Evolutionary conservation across 1,140 invertebrate genomes (phyloP).

Genomic region (Nebria ingens): DNA sequence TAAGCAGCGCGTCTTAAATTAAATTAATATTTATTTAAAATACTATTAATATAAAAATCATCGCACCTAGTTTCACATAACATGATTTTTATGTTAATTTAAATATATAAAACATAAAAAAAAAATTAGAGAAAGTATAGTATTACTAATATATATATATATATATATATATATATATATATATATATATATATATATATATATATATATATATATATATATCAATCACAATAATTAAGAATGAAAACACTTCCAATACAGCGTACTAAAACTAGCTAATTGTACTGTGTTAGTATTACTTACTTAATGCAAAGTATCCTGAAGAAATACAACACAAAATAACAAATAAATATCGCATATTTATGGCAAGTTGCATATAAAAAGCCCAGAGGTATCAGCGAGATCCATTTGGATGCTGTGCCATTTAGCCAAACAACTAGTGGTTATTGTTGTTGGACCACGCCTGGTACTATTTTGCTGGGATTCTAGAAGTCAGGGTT

Average conservation of each 20-base stretch:
- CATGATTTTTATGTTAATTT: neutral
- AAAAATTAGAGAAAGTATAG: too few relatives aligned
- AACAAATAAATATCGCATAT: constrained; percentile 4
- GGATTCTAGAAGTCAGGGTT: neutral
- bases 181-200: too few relatives aligned
- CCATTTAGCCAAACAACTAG: constrained; percentile 6
- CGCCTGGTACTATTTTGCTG: neutral
- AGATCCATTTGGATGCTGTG: constrained; percentile 21
- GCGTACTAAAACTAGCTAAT: too few relatives aligned
- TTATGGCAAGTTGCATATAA: neutral
- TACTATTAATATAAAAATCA: too few relatives aligned
- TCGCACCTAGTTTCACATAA: too few relatives aligned
- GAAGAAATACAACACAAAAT: neutral
- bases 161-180: too few relatives aligned
- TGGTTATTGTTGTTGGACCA: neutral
- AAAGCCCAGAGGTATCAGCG: constrained; percentile 7
- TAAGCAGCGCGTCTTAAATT: too few relatives aligned
- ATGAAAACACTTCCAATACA: too few relatives aligned
- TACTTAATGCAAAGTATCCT: neutral
- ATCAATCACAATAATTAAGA: too few relatives aligned
- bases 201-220: too few relatives aligned
- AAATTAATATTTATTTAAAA: too few relatives aligned
- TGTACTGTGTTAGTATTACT: neutral
- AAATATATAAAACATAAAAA: neutral
- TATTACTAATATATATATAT: too few relatives aligned